These are phyloP conservation scores for Antechinus stuartii DNA, from an alignment of 2,113 vertebrate genomes.

Conservation along the genomic window DNA sequence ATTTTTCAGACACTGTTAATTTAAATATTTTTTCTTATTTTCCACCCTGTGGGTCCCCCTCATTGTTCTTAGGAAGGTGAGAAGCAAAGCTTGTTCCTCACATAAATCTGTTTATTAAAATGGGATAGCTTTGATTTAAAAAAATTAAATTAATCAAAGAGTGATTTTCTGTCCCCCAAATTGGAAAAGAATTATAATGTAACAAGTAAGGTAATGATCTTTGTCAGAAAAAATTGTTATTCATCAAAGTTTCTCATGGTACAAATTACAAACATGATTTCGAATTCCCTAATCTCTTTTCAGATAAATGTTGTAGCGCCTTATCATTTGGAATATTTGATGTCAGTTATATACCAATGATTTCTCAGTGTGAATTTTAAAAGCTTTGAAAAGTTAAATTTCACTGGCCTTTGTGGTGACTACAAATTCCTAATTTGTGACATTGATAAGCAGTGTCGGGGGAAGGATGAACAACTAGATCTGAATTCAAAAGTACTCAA, in stretches of 20 bases:
- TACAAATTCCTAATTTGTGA: neutral
- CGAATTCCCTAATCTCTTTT: neutral
- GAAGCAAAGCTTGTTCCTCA: conserved; percentile 5
- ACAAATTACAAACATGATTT: neutral
- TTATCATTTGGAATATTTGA: conserved; percentile 21
- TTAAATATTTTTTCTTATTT: conserved; percentile 2
- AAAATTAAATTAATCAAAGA: neutral
- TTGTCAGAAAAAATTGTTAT: neutral
- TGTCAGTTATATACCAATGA: neutral
- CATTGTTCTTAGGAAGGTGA: neutral
- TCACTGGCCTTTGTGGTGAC: neutral
- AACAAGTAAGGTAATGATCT: neutral
- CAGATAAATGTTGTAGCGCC: conserved; percentile 30
- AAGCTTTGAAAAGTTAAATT: neutral
- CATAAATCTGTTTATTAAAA: neutral
- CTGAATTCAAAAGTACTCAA: conserved; percentile 15
- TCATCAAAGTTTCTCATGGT: neutral
- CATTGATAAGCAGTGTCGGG: too few relatives aligned
- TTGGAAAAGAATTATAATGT: neutral
- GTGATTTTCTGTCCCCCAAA: neutral
- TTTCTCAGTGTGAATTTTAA: conserved; percentile 16
- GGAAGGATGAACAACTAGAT: neutral
- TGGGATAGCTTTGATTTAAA: neutral
- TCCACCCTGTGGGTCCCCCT: neutral
- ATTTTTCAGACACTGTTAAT: conserved; percentile 29